Evolutionary conservation across 2,888 invertebrate species (phyloP), one percentile per base, ranked within the genome.

Genomic region (Oligia strigilis): DNA sequence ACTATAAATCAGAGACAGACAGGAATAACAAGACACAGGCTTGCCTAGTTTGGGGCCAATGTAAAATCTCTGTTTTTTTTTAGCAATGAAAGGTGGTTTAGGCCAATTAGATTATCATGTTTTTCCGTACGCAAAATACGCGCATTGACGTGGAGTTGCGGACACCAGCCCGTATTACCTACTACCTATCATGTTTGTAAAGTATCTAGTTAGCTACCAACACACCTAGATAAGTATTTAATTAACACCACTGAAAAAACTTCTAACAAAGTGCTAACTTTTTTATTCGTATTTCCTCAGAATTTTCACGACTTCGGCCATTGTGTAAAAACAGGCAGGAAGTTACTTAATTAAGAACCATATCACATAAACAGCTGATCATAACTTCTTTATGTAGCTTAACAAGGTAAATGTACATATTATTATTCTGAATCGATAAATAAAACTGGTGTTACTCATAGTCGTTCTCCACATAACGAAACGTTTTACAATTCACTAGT

Each of bases 401-500:
- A 36, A 0, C 11, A 36, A 82, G 13, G 14, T 36, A 43, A 67
- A 64, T 49, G 29, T 29, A 49, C 60, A 4, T 58, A 52, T 40
- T 40, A 40, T 40, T 40, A 40, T 55, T 55, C 58, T 49, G 40
- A 76, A 66, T 23, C 13, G 11, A 19, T 60, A 43, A 58, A 60
- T 82, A 65, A 13, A 23, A 40, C 29, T 43, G 19, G 4, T 43
- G 55, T 76, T 64, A 36, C 70, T 36, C 40, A 43, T 58, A 52
- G 19, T 46, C n/a, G 40, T 73, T 17, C 23, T 23, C 29, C 58
- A 40, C 69, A 23, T 72, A 79, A 62, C 13, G 19, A n/a, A 73
- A 72, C 81, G 49, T 73, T 74, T 69, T 78, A 71, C 77, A 80
- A 78, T 72, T 83, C 75, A 87, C 66, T 70, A 29, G 29, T 29